These are phyloP conservation scores for Drosophila mayaguana DNA, from an alignment of 2,888 invertebrate species.

Conservation along the genomic window DNA sequence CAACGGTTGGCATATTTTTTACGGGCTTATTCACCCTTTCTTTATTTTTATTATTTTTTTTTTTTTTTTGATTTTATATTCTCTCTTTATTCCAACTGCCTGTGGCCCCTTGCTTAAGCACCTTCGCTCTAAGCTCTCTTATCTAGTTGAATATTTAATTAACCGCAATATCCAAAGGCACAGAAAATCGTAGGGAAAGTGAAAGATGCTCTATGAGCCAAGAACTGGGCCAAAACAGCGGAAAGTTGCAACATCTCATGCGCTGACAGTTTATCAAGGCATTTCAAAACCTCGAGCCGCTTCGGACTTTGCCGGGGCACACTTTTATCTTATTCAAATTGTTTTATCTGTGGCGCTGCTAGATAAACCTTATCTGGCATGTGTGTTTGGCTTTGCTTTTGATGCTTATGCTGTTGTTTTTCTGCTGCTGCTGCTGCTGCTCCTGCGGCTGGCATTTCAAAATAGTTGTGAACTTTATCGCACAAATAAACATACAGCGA, in stretches of 20 bases:
- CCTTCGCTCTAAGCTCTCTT: slow-evolving; percentile 65
- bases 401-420: slow-evolving; percentile 37
- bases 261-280: slow-evolving; percentile 40
- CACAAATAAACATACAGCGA: slow-evolving; percentile 42
- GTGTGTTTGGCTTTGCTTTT: slow-evolving; percentile 51
- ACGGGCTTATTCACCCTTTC: slow-evolving; percentile 68
- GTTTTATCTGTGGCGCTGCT: slow-evolving; percentile 63
- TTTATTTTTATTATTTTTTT: slow-evolving; percentile 39
- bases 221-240: slow-evolving; percentile 58
- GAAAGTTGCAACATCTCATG: slow-evolving; percentile 49
- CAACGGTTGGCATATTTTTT: slow-evolving; percentile 72
- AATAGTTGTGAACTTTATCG: slow-evolving; percentile 73
- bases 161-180: slow-evolving; percentile 60
- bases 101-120: slow-evolving; percentile 57
- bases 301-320: slow-evolving; percentile 12
- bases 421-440: slow-evolving; percentile 17
- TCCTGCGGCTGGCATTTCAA: slow-evolving; percentile 54
- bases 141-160: slow-evolving; percentile 77
- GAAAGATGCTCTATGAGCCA: slow-evolving; percentile 36
- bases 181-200: slow-evolving; percentile 23
- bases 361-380: slow-evolving; percentile 73
- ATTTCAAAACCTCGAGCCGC: slow-evolving; percentile 13
- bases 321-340: slow-evolving; percentile 72
- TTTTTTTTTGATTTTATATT: too few relatives aligned
- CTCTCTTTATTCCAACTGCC: slow-evolving; percentile 31